These are phyloP conservation scores for Ichneumon xanthorius DNA, from an alignment of 2,888 invertebrate species.

Conservation along the genomic window DNA sequence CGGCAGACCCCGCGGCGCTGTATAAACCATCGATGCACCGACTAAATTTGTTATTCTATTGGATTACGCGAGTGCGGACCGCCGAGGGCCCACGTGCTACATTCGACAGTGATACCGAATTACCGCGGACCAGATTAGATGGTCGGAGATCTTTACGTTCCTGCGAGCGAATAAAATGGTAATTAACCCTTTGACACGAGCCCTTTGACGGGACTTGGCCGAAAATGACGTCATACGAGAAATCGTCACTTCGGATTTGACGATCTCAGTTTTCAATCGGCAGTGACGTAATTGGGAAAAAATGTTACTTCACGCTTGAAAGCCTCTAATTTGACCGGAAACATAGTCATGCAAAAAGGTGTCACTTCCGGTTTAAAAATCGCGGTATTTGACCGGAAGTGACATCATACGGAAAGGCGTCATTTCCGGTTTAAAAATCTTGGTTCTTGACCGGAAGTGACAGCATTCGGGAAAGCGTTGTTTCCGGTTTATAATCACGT, in stretches of 20 bases:
- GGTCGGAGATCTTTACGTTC: background rate
- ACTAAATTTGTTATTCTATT: slow-evolving; percentile 82
- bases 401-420: no score
- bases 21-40: slow-evolving; percentile 72
- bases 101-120: slow-evolving; percentile 30
- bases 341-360: no score
- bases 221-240: background rate
- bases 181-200: background rate
- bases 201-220: background rate
- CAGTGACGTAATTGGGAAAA: no score
- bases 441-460: no score
- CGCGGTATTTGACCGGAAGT: no score
- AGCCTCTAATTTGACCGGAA: no score
- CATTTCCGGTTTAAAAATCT: no score
- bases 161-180: background rate
- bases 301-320: no score
- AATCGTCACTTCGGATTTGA: background rate
- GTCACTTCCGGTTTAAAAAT: no score
- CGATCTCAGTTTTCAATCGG: no score
- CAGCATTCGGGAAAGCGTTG: no score
- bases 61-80: slow-evolving; percentile 75
- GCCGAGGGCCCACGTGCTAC: slow-evolving; percentile 46
- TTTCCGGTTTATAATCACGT: no score
- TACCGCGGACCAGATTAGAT: slow-evolving; percentile 41
- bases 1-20: slow-evolving; percentile 36